Evolutionary conservation across 2,888 invertebrate species (phyloP), one percentile per base, ranked within the genome.

Genomic region (Chirona hameri): DNA sequence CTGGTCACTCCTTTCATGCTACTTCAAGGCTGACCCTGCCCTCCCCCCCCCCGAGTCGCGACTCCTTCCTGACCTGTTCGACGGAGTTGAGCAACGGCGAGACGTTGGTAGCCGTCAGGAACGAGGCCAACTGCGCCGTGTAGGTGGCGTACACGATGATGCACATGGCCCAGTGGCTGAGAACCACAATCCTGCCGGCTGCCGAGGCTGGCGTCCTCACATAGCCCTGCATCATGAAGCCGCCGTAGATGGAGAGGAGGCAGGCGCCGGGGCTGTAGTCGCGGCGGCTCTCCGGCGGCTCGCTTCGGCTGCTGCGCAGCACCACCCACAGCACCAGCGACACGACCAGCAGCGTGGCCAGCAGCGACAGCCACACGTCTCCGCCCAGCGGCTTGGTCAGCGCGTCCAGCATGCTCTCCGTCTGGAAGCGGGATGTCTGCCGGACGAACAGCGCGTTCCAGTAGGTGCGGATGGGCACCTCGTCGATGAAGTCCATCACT

Each of bases 91-190:
- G 76, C 39, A 76, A 21, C 39, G 39, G 76, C 18, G 76, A 18
- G 31, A 31, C 29, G 39, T 76, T 21, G 24, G 76, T 76, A 29
- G 76, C 76, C 39, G 76, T 76, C 7, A 76, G 76, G 14, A 76
- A 76, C 14, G 76, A 76, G 39, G 76, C 76, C 39, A 76, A 39
- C 76, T 76, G 76, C 18, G 76, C 76, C 5, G 76, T 76, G 76
- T 76, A 76, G 31, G 76, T 76, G 76, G 76, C 76, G 76, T 76
- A 76, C 39, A 76, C 76, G 39, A 76, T 76, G 76, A 76, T 76
- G 39, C 76, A 76, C 76, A 76, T 76, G 39, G 76, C 76, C 76
- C 76, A 76, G 76, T 76, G 76, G 76, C 76, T 76, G 76, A 76
- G 31, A 39, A 76, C 76, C 39, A 76, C 76, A 39, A 76, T 76